Evolutionary conservation across 2,888 invertebrate genomes (phyloP), one percentile per base, ranked within the genome.

Genomic region (Cynaeus angustus): DNA sequence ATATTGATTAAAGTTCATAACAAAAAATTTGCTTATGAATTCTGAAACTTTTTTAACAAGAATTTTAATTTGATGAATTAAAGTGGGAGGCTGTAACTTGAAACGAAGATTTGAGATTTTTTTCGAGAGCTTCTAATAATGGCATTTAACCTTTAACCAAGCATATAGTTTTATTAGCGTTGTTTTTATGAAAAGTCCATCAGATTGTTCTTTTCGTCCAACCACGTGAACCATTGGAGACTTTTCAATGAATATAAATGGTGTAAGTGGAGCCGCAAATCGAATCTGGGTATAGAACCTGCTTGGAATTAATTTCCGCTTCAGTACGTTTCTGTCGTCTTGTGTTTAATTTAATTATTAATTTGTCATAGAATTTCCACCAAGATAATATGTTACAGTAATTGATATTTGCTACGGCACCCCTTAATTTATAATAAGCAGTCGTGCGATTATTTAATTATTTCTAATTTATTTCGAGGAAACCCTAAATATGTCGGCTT

Each of bases 281-380:
- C 37, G 48, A 61, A 61, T 28, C 10, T 37, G 14, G 48, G 48
- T 16, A 45, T 58, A 38, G 45, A 61, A 67, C 67, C 59, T 52
- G 67, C 48, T 26, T 38, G 16, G 52, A 67, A 67, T 67, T 67
- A 59, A 67, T 67, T 59, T 67, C 28, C 37, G 43, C 21, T 52
- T 16, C 33, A 53, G 33, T 58, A 59, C 10, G 46, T 43, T 61
- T 41, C 30, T 58, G 12, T 26, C 38, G 41, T 58, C 21, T 59
- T 37, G 38, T 43, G 50, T 58, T 67, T 59, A 59, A 61, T 52
- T 43, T 66, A 50, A 50, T 48, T 21, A 61, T 61, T 61, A 61
- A 38, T 48, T 61, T 50, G 28, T 46, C 59, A 46, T 45, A 45
- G 7, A 13, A 43, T 30, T 16, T 33, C 9, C 14, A 21, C 3